Base-by-base conservation (phyloP, 53 echinoderm and acorn worm genomes). In the Holothuria leucospilota region DNA sequence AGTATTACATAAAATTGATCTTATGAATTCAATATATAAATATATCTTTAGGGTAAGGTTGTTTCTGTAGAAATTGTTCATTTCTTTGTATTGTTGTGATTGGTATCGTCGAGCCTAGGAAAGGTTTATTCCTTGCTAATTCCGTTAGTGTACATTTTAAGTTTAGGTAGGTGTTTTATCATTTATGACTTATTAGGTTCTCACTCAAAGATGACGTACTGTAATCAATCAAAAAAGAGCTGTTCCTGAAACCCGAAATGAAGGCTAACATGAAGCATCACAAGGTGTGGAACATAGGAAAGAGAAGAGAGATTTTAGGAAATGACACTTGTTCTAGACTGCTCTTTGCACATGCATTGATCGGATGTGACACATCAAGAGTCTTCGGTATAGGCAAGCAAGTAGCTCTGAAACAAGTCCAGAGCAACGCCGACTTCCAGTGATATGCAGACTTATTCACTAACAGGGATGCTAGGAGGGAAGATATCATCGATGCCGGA, bases 381-480 rank as follows among this genome's bases (percentile, higher is more conserved):
- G 62, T 90, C 29, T 92, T 82, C 89, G 92, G 94, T 29, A 87
- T 94, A 29, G 89, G 90, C 12, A 94, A 94, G 84, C 79, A 62
- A 52, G 58, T 87, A 30, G 91, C 86, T 59, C 51, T 89, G 23
- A n/a, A 89, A 65, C 68, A 87, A 85, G 20, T 89, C 40, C 51
- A 70, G 39, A 82, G 68, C 53, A 91, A 82, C 68, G 29, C 15
- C 69, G 87, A 89, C 11, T 87, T 92, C 69, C 77, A 80, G 64
- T 13, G 84, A 67, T 67, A 51, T 34, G 92, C 94, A 59, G 90
- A 89, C 16, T 28, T 87, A 26, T 94, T 92, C 63, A 79, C 78
- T 9, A 62, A 60, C 38, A 67, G 78, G 59, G 59, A 59, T 38
- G 61, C 71, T 20, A 27, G 84, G 58, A 85, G 85, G 56, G 71